Evolutionary conservation across 2,113 vertebrate genomes (phyloP).

Genomic region (Naja naja): DNA sequence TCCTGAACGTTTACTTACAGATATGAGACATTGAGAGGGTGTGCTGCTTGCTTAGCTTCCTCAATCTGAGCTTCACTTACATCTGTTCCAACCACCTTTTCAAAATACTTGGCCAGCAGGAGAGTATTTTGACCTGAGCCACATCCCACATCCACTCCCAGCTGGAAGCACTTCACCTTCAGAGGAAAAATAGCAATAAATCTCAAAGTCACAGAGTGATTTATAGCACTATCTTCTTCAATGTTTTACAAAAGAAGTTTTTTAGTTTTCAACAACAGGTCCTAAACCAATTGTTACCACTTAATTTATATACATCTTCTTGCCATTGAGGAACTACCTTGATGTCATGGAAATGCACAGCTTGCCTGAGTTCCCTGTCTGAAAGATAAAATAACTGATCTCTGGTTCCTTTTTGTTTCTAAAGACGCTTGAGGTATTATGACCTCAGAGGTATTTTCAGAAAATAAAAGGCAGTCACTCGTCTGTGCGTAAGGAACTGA

Average conservation of each 20-base stretch:
- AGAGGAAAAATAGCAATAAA: slow-evolving; percentile 8
- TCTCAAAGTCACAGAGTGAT: background rate
- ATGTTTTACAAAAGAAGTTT: background rate
- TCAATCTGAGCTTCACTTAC: slow-evolving; percentile 80
- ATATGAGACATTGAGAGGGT: slow-evolving; percentile 71
- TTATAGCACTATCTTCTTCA: background rate
- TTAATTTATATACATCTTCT: background rate
- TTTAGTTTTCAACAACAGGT: background rate
- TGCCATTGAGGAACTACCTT: background rate
- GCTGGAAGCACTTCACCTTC: slow-evolving; percentile 56
- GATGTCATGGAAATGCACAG: background rate
- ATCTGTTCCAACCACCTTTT: slow-evolving; percentile 76
- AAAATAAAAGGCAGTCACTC: background rate
- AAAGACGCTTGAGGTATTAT: background rate
- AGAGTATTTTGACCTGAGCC: slow-evolving; percentile 79
- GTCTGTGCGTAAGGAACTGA: background rate
- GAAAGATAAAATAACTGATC: background rate
- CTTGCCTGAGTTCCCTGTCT: background rate
- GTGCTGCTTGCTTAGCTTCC: slow-evolving; percentile 54
- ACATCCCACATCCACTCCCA: slow-evolving; percentile 81
- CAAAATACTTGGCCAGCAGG: slow-evolving; percentile 72
- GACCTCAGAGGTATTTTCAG: background rate
- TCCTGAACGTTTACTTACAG: slow-evolving; percentile 61
- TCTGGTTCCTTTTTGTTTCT: background rate
- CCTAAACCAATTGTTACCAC: background rate